Base-by-base conservation (phyloP, 2,888 invertebrate genomes). In the Eretmocerus hayati region DNA sequence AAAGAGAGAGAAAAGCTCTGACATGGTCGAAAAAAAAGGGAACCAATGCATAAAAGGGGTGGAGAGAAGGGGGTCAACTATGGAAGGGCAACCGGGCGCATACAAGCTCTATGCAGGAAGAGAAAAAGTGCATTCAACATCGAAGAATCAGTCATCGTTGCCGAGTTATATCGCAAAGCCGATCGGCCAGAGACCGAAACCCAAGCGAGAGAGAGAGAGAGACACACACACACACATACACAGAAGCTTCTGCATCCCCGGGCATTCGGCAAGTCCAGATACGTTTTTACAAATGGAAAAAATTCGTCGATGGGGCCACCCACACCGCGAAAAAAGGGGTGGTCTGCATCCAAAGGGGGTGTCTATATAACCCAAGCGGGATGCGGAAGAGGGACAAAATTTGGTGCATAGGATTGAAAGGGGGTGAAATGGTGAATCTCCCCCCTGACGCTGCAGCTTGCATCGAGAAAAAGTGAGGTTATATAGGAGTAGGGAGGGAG, bases 201-300 rank as follows among this genome's bases (percentile, higher is more conserved):
- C 54, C 57, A 56, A 55, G 57, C 58, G 57, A 56, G 57, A 55
- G 44, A 20, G 53, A 33, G 58, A 61, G 60, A 62, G 60, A 62
- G 63, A n/a, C n/a, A n/a, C n/a, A n/a, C n/a, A n/a, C n/a, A n/a
- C n/a, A n/a, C n/a, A n/a, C n/a, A n/a, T n/a, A n/a, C n/a, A n/a
- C n/a, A n/a, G n/a, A n/a, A n/a, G n/a, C n/a, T n/a, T 63, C 63
- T 66, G 65, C 67, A 69, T 69, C 64, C 67, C 67, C 65, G 61
- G 60, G 62, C 58, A 58, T 58, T 61, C 64, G 61, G 67, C 66
- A 64, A 68, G 66, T 68, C 67, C 64, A 66, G 68, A 69, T 70
- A 65, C 67, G 67, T 68, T 67, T 58, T 67, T 67, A 64, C 65
- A 64, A 69, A 69, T 68, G 57, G 63, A 62, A 64, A 67, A 69